These are phyloP conservation scores for Melanerpes aurifrons DNA, from an alignment of 2,113 vertebrate genomes.

Conservation along the genomic window DNA sequence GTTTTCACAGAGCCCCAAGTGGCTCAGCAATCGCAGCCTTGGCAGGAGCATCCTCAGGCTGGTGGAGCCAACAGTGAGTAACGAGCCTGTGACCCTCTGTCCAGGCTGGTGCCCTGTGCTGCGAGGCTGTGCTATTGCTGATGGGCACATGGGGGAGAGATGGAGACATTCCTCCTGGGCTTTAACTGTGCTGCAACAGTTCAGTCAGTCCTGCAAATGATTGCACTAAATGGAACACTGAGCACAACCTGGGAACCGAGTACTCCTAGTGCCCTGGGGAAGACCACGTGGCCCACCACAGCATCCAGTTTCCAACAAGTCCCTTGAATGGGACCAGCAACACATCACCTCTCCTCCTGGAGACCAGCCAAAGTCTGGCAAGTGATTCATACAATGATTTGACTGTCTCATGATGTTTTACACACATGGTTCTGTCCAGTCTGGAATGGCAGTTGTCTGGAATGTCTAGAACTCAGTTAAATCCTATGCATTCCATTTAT, in stretches of 20 bases:
- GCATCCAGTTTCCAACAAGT: background rate
- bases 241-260: rapidly evolving
- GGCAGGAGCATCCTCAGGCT: background rate
- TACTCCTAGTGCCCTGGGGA: background rate
- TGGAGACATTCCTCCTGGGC: background rate
- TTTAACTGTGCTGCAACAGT: background rate
- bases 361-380: background rate
- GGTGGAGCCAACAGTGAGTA: background rate
- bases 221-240: background rate
- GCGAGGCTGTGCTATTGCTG: background rate
- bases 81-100: background rate
- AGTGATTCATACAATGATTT: background rate
- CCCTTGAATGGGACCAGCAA: background rate
- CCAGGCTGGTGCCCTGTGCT: background rate
- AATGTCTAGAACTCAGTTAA: background rate
- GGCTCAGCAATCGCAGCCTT: background rate
- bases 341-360: background rate
- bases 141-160: rapidly evolving
- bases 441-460: background rate
- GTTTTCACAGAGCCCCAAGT: background rate
- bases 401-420: background rate
- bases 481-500: background rate
- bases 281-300: too few species aligned
- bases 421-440: background rate
- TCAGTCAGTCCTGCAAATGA: background rate